A percentile compares a stretch with the other conserved stretches of the same genome.
These are phyloP conservation scores for Syngnathus rostellatus DNA, from an alignment of 2,797 vertebrate genomes.

Conservation along the genomic window DNA sequence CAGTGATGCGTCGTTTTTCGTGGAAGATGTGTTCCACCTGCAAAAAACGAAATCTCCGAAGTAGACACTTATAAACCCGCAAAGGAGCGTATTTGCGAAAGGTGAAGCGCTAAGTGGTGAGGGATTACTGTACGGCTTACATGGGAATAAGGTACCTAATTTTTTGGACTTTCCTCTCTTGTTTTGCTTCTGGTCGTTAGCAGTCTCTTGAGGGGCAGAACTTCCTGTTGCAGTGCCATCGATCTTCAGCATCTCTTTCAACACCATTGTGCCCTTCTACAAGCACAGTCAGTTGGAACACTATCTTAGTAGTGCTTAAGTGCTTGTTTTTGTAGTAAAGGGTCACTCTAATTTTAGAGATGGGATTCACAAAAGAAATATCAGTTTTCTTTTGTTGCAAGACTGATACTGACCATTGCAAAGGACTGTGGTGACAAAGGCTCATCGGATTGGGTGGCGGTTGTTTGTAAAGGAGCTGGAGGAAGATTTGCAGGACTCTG, in stretches of 20 bases:
- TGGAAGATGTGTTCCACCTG: too few species aligned
- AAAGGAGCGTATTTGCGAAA: too few species aligned
- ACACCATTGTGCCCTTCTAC: conserved; percentile 90
- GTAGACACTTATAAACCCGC: too few species aligned
- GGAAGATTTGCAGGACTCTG: conserved; percentile 40
- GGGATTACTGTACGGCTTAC: too few species aligned
- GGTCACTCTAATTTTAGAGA: background rate
- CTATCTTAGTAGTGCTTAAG: background rate
- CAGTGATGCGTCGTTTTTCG: too few species aligned
- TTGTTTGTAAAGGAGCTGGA: conserved; percentile 43
- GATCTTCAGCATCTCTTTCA: conserved; percentile 98
- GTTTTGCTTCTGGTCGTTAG: conserved; percentile 61
- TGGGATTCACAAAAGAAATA: background rate
- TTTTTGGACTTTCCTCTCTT: conserved; percentile 80
- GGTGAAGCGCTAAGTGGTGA: too few species aligned
- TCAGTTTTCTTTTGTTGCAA: background rate
- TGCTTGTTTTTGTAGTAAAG: background rate
- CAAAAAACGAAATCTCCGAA: too few species aligned
- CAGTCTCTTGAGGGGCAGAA: conserved; percentile 44
- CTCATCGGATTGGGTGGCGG: conserved; percentile 64
- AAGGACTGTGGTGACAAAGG: conserved; percentile 93
- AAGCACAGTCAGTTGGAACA: conserved; percentile 1
- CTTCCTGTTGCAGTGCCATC: conserved; percentile 69
- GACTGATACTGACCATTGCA: conserved; percentile 74
- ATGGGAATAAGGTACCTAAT: conserved; percentile 66